Conservation (phyloP, 1,140 invertebrate genomes). For the Daktulosphaira vitifoliae region DNA sequence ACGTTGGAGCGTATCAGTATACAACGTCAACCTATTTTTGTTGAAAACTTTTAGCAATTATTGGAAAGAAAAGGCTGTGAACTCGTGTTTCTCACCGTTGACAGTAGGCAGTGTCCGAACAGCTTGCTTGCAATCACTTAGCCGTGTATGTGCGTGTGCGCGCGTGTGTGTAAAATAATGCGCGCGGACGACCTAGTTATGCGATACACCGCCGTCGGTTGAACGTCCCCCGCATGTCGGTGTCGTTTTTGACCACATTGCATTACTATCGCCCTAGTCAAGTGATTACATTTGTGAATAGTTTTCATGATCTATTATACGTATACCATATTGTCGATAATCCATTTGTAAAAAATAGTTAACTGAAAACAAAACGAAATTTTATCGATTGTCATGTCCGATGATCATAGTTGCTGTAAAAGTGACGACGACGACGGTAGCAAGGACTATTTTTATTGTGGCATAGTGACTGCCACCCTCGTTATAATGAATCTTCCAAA, state of each 20-base stretch:
- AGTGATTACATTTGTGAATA: too few relatives aligned
- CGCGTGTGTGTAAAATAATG: constrained; percentile 6
- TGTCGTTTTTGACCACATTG: background rate
- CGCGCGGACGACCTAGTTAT: constrained; percentile 24
- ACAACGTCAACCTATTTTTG: too few relatives aligned
- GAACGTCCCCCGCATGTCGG: constrained; percentile 8
- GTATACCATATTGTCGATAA: too few relatives aligned
- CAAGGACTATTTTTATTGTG: background rate
- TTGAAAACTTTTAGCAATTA: too few relatives aligned
- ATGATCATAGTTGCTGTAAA: background rate
- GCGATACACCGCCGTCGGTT: constrained; percentile 19
- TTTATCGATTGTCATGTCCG: constrained; percentile 4
- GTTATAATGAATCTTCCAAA: background rate
- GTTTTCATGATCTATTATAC: too few relatives aligned
- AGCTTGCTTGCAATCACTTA: background rate
- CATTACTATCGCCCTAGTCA: too few relatives aligned
- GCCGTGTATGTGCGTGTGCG: background rate
- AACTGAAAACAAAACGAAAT: too few relatives aligned
- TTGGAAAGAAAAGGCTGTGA: too few relatives aligned
- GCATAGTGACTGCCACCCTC: background rate
- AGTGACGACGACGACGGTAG: background rate
- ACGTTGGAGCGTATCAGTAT: too few relatives aligned
- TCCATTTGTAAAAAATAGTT: too few relatives aligned
- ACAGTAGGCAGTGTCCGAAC: too few relatives aligned
- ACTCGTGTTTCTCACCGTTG: too few relatives aligned